Evolutionary conservation across 2,888 invertebrate species (phyloP), one percentile per base, ranked within the genome.

Genomic region (Scaptomyza parva): DNA sequence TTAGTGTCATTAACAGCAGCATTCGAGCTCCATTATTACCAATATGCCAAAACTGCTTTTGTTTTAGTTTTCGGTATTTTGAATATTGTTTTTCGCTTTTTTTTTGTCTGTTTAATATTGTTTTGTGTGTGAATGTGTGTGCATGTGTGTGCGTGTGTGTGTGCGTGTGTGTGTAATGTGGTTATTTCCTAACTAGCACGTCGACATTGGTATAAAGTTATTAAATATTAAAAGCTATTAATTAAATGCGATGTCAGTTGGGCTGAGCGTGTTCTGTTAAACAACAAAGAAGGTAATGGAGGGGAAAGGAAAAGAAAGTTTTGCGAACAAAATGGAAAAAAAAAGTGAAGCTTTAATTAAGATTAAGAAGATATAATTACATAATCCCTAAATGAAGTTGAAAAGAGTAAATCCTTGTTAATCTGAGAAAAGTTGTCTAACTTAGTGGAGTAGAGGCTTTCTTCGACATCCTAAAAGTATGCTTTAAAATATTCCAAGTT

Each of bases 191-290:
- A 79, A 76, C n/a, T 53, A 53, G 48, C 35, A 51, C 47, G 18
- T 7, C 39, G 12, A 11, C 70, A 58, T 35, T 47, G 57, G 57
- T 58, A 41, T 47, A 28, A 50, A 48, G 51, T 51, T 60, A 77
- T 80, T 80, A 72, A 80, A 72, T 77, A 77, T 84, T 62, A 55
- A 77, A 66, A 50, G 50, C 66, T 60, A 84, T 84, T 77, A 80
- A 77, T 77, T 67, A 84, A 80, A 71, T 57, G 58, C 39, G 22
- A 9, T 57, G 50, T 20, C 57, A 41, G 9, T 33, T 39, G 17
- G 26, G 24, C n/a, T 33, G 64, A n/a, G 48, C 39, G 6, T 40
- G 9, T 2, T 33, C 45, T 12, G 12, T 45, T 7, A 17, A 39
- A 28, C 22, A 28, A 12, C 18, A 7, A 35, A 20, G 24, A 8